These are phyloP conservation scores for Neostethus bicornis DNA, from an alignment of 2,797 vertebrate species.

Conservation along the genomic window DNA sequence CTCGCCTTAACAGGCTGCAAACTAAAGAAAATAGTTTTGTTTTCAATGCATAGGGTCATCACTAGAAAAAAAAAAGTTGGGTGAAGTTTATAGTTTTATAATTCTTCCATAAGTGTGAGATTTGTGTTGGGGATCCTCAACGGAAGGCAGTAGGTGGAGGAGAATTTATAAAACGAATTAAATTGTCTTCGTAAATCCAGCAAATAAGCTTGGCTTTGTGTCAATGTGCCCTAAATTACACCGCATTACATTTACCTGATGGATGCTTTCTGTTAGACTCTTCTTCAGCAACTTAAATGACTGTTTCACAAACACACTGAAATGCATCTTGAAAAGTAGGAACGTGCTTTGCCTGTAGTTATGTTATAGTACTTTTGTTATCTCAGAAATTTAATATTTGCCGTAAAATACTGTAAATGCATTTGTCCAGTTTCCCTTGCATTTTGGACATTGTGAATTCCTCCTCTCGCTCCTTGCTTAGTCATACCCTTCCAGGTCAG, in stretches of 20 bases:
- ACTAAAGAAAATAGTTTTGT: conserved; percentile 7
- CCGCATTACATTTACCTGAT: background rate
- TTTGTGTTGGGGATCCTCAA: background rate
- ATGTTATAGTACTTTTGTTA: too few species aligned
- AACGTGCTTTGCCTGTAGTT: too few species aligned
- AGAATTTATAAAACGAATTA: background rate
- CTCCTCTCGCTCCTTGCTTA: too few species aligned
- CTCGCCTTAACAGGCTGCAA: conserved; percentile 40
- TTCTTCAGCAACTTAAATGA: too few species aligned
- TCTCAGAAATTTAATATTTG: too few species aligned
- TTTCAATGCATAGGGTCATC: background rate
- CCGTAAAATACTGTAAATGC: too few species aligned
- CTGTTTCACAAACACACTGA: too few species aligned
- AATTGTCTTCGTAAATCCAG: background rate
- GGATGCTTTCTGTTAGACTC: too few species aligned
- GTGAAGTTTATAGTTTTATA: background rate
- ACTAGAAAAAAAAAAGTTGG: background rate
- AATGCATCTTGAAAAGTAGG: too few species aligned
- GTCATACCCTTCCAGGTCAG: too few species aligned
- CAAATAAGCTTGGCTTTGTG: background rate
- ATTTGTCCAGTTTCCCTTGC: too few species aligned
- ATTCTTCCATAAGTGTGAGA: background rate
- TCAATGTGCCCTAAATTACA: background rate
- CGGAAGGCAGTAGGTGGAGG: background rate
- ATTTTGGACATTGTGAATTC: too few species aligned